Evolutionary conservation across 2,797 vertebrate genomes (phyloP).

Genomic region (Acanthornis magna): DNA sequence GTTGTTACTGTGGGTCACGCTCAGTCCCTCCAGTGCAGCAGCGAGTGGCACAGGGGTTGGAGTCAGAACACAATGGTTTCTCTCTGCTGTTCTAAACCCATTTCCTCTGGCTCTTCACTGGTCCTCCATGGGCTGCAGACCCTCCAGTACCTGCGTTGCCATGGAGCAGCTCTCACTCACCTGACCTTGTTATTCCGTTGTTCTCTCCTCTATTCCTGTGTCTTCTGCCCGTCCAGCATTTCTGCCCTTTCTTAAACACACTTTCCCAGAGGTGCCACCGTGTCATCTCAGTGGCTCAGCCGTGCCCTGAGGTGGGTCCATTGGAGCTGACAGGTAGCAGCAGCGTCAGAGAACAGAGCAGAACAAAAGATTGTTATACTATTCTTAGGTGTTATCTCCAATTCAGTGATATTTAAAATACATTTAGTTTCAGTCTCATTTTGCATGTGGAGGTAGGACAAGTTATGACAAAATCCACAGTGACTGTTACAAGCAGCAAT

Average conservation of each 20-base stretch:
- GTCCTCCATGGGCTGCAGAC: background rate
- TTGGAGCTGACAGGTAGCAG: background rate
- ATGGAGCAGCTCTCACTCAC: background rate
- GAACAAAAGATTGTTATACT: background rate
- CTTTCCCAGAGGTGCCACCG: background rate
- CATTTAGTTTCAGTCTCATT: background rate
- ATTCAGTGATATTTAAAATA: background rate
- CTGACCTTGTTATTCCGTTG: background rate
- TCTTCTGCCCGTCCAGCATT: background rate
- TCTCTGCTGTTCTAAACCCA: background rate
- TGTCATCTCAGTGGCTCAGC: background rate
- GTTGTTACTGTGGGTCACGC: background rate
- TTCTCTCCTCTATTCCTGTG: background rate
- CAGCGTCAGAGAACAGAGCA: background rate
- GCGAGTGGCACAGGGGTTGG: background rate
- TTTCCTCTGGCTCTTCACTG: background rate
- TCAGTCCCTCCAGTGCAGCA: background rate
- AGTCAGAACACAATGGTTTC: background rate
- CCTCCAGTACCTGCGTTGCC: background rate
- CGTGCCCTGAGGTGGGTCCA: accelerated
- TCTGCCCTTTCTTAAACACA: background rate
- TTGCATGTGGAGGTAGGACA: background rate
- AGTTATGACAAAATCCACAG: background rate
- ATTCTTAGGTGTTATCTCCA: background rate
- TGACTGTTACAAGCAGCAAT: background rate